phyloP scores from a whole-genome alignment of 23 tunicate species.

The Aplidium turbinatum region DNA sequence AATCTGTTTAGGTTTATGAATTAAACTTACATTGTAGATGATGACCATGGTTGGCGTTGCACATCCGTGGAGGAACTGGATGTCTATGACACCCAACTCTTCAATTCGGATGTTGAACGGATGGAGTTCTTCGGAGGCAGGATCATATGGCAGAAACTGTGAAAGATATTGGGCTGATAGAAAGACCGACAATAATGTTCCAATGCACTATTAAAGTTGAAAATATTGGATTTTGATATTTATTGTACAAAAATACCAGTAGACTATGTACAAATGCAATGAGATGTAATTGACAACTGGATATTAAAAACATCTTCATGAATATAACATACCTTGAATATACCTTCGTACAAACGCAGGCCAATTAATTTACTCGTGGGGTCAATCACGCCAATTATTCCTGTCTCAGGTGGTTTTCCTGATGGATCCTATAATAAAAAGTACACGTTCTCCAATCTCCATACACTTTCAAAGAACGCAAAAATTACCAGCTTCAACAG shows the following conservation, averaged over 20 bases:
- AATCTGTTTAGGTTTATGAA: no score
- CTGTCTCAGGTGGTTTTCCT: conserved; percentile 94
- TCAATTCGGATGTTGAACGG: conserved; percentile 91
- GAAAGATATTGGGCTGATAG: not conserved
- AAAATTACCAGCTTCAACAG: no score
- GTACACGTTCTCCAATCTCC: not conserved
- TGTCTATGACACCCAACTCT: conserved; percentile 80
- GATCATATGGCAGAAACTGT: conserved; percentile 88
- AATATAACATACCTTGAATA: conserved; percentile 60
- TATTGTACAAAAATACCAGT: no score
- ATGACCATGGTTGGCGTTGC: conserved; percentile 74
- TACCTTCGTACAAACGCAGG: conserved; percentile 88
- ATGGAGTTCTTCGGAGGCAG: conserved; percentile 60
- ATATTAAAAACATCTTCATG: not conserved
- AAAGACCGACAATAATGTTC: not conserved
- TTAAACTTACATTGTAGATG: conserved; percentile 56
- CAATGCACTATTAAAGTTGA: not conserved
- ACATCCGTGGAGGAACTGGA: conserved; percentile 80
- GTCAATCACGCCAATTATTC: conserved; percentile 89
- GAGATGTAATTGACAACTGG: no score
- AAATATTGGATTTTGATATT: no score
- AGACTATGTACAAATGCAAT: no score
- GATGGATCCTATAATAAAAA: conserved; percentile 59
- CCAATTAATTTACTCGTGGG: conserved; percentile 81
- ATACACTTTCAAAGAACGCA: no score